Evolutionary conservation across 2,797 vertebrate species (phyloP).

Genomic region (Aselliscus stoliczkanus): DNA sequence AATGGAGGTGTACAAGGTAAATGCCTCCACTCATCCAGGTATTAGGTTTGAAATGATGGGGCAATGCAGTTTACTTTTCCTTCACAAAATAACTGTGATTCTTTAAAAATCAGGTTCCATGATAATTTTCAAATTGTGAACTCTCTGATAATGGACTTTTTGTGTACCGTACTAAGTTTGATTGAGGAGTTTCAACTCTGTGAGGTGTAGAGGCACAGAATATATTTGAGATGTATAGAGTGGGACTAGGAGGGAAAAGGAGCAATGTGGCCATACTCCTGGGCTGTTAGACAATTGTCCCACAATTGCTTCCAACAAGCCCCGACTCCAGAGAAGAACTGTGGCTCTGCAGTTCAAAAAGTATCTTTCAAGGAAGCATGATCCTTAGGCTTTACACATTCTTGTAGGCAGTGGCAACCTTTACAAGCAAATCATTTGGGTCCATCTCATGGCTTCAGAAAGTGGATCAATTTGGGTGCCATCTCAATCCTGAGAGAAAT

Average conservation of each 20-base stretch:
- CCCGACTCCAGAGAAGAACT: neutral
- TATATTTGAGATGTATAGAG: neutral
- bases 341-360: neutral
- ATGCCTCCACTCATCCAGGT: neutral
- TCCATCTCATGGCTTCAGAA: neutral
- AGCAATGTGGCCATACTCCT: neutral
- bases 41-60: neutral
- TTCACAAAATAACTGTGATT: neutral
- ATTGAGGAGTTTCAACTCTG: neutral
- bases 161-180: neutral
- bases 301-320: neutral
- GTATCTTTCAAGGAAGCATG: neutral
- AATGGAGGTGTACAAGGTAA: neutral
- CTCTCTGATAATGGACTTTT: neutral
- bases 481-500: neutral
- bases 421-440: neutral
- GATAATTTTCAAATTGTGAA: neutral
- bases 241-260: neutral
- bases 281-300: neutral
- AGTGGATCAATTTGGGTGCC: too few relatives aligned
- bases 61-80: neutral
- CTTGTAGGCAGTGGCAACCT: neutral
- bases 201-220: neutral
- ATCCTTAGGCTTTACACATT: neutral
- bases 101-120: neutral